A percentile compares a stretch with the other conserved stretches of the same genome.
Evolutionary conservation across 2,888 invertebrate species (phyloP).

Genomic region (Tipula unca): DNA sequence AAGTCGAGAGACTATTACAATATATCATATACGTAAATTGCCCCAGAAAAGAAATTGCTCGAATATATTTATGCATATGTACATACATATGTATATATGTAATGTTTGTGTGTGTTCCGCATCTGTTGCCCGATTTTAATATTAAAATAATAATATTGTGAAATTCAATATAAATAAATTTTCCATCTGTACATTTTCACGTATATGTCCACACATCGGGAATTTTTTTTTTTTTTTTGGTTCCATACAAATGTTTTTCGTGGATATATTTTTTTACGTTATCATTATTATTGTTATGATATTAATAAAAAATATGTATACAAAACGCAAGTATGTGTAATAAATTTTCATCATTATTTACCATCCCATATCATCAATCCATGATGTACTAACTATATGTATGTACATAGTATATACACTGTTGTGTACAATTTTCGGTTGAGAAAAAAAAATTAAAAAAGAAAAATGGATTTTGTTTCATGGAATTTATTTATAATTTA

Average conservation of each 20-base stretch:
- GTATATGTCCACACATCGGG: background rate
- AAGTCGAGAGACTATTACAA: background rate
- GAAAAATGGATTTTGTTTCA: background rate
- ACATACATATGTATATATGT: background rate
- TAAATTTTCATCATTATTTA: background rate
- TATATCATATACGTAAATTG: background rate
- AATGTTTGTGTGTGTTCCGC: background rate
- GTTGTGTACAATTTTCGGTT: background rate
- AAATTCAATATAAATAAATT: background rate
- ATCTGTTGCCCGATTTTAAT: background rate
- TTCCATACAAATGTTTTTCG: background rate
- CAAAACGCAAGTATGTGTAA: background rate
- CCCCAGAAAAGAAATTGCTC: background rate
- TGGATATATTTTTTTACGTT: background rate
- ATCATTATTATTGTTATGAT: background rate
- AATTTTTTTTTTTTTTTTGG: background rate
- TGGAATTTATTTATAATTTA: background rate
- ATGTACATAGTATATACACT: background rate
- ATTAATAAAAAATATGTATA: background rate
- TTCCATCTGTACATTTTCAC: background rate
- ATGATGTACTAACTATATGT: background rate
- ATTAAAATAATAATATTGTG: background rate
- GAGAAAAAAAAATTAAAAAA: background rate
- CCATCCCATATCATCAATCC: background rate
- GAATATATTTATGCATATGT: background rate